Percentiles rank a stretch among this genome's conserved stretches.
Evolutionary conservation across 2,113 vertebrate species (phyloP).

Genomic region (Trematomus loennbergii): DNA sequence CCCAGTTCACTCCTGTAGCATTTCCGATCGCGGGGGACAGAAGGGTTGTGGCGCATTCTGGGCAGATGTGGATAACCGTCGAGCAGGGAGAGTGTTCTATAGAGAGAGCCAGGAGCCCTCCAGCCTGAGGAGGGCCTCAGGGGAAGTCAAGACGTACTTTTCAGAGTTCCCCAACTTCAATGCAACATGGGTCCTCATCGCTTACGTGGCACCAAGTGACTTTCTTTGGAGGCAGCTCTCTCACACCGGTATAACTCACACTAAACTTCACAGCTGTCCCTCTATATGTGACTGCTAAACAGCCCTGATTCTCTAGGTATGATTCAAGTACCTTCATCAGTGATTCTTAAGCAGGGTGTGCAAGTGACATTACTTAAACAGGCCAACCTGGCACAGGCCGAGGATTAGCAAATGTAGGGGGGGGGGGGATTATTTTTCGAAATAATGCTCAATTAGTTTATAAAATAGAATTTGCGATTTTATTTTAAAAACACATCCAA

Average conservation of each 20-base stretch:
- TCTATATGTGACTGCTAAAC: neutral
- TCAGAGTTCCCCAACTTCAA: conserved; percentile 89
- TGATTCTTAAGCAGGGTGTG: neutral
- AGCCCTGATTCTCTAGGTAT: neutral
- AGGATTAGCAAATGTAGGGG: too few relatives aligned
- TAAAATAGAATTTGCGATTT: neutral
- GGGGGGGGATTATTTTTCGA: too few relatives aligned
- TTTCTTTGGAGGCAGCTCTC: conserved; percentile 93
- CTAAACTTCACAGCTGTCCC: neutral
- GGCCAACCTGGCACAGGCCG: too few relatives aligned
- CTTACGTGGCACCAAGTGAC: conserved; percentile 96
- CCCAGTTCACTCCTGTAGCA: conserved; percentile 96
- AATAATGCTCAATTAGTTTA: neutral
- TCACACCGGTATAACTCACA: conserved; percentile 87
- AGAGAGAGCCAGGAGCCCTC: conserved; percentile 87
- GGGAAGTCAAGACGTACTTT: conserved; percentile 89
- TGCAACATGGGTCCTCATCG: conserved; percentile 91
- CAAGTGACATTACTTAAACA: too few relatives aligned
- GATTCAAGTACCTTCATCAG: neutral
- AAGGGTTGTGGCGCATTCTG: conserved; percentile 95
- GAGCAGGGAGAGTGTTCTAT: conserved; percentile 91
- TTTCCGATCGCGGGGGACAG: conserved; percentile 98
- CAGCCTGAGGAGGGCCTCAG: conserved; percentile 85
- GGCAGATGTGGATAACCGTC: conserved; percentile 97
- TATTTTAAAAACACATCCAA: neutral